Base-by-base conservation (phyloP, 2,888 invertebrate species). In the Zygogramma bicolorata region DNA sequence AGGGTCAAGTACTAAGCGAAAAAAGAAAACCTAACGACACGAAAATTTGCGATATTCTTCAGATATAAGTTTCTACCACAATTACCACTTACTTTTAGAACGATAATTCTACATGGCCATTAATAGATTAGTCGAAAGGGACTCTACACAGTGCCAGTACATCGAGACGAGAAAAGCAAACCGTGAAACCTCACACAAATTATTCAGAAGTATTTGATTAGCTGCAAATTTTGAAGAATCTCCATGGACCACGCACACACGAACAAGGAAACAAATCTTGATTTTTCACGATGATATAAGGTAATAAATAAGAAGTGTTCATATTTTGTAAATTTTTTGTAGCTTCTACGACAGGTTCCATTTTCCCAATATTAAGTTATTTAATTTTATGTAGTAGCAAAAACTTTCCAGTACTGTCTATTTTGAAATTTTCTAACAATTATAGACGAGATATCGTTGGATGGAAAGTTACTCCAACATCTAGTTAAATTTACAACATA, bases 61-160 rank as follows among this genome's bases (percentile, higher is more conserved):
- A 42, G 42, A 42, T 42, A 46, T 46, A 46, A 46, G 42, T 15
- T 46, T 46, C 42, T 46, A 46, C 42, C 42, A 46, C 42, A 46
- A 20, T 46, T 46, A 46, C 15, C 42, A 20, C 42, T 46, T 20
- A 46, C 7, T 46, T 42, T 46, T 46, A 46, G 18, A 8, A 18
- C 42, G 34, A 34, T 34, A 46, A 20, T 18, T 46, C 42, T 46
- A 46, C 42, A 18, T 8, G 20, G 18, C 42, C 42, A 46, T 18
- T 46, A 18, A 46, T 46, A 46, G 42, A 7, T n/a, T 46, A 20
- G 15, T 15, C 20, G 18, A 46, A 20, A 38, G 18, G 8, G 8
- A 46, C 42, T n/a, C 15, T 18, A 46, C 20, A 15, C 18, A 46
- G 42, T 46, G 42, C 42, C 42, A 20, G 42, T 46, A 18, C 10